phyloP scores from a whole-genome alignment of 2,888 invertebrate genomes.

The Mimas tiliae region DNA sequence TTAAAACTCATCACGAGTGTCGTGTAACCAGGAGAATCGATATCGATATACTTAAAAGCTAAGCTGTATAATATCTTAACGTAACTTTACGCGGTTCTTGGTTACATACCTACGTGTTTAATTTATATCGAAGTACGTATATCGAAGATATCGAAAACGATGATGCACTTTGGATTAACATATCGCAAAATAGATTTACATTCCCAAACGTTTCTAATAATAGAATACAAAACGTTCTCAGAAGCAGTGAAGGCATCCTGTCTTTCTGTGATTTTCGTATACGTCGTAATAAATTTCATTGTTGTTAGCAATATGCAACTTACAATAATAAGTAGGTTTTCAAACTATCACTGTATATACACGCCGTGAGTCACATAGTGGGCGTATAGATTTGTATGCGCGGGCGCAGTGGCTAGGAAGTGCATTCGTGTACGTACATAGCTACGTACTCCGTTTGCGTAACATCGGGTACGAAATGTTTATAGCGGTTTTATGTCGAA shows the following conservation, averaged over 20 bases:
- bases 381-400: slow-evolving; percentile 72
- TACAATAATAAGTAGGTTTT: slow-evolving; percentile 44
- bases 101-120: neutral
- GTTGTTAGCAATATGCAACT: slow-evolving; percentile 47
- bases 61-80: too few relatives aligned
- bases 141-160: neutral
- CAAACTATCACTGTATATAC: slow-evolving; percentile 43
- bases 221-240: slow-evolving; percentile 37
- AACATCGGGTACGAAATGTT: slow-evolving; percentile 50
- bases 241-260: slow-evolving; percentile 59
- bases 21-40: too few relatives aligned
- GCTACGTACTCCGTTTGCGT: slow-evolving; percentile 40
- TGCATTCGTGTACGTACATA: slow-evolving; percentile 59
- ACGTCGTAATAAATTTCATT: slow-evolving; percentile 41
- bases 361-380: slow-evolving; percentile 67
- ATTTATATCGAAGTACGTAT: neutral
- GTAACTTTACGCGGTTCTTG: neutral
- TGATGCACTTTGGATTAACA: slow-evolving; percentile 25
- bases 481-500: slow-evolving; percentile 22
- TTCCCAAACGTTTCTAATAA: slow-evolving; percentile 19
- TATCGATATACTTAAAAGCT: too few relatives aligned
- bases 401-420: slow-evolving; percentile 70
- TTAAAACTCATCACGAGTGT: too few relatives aligned
- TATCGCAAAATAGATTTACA: slow-evolving; percentile 7
- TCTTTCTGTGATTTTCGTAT: slow-evolving; percentile 28